Percentiles rank a stretch among this genome's conserved stretches.
These are phyloP conservation scores for Ormyrus nitidulus DNA, from an alignment of 2,888 invertebrate species.

Conservation along the genomic window DNA sequence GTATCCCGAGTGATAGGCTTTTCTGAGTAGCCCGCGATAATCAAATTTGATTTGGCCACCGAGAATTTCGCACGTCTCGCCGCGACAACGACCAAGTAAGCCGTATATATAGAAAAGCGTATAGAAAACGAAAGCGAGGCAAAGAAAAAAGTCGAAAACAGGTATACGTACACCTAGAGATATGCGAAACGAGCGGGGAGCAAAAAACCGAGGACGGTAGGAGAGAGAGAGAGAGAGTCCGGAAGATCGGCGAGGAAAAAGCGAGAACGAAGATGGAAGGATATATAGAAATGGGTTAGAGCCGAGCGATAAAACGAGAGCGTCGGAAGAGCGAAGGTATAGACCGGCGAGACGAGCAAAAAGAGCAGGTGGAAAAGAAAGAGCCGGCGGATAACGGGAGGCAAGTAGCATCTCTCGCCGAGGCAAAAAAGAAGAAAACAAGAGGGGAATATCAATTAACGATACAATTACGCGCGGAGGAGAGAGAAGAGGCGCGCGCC, in stretches of 20 bases:
- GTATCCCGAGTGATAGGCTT: too few species aligned
- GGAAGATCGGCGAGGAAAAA: background rate
- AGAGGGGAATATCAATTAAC: slow-evolving; percentile 29
- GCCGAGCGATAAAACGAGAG: too few species aligned
- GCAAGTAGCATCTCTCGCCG: background rate
- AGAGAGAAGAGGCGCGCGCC: background rate
- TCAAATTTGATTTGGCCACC: background rate
- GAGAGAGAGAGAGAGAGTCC: background rate
- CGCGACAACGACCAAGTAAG: too few species aligned
- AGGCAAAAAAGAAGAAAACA: background rate
- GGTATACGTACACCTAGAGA: background rate
- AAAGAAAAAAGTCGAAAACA: background rate
- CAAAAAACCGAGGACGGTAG: background rate
- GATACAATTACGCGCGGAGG: slow-evolving; percentile 18
- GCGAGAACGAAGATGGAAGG: background rate
- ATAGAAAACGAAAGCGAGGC: background rate
- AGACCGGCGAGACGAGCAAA: background rate
- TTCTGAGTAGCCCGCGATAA: too few species aligned
- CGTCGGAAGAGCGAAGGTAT: too few species aligned
- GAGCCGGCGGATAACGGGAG: slow-evolving; percentile 18
- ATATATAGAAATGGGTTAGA: too few species aligned
- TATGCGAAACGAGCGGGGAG: background rate
- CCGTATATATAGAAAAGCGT: background rate
- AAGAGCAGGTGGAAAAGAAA: background rate
- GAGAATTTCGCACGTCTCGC: too few species aligned